Conservation (phyloP, 2,113 vertebrate genomes). For the Halcyon malimbica region DNA sequence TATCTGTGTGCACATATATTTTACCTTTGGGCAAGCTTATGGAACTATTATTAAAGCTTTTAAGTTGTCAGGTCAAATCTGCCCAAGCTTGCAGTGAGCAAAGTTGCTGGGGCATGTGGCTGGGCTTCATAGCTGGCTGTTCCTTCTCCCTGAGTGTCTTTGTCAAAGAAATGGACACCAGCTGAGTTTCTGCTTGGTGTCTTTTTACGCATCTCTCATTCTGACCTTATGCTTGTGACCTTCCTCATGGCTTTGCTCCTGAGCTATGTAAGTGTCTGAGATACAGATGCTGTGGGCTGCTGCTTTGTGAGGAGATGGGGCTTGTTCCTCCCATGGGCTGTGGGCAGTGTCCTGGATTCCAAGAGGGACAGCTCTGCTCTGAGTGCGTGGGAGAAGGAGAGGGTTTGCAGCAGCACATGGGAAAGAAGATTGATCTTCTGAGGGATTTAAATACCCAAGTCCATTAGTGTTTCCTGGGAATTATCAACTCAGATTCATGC, state of each 20-base stretch:
- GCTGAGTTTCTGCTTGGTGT: background rate
- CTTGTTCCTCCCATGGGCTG: fast-evolving
- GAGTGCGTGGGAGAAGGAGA: background rate
- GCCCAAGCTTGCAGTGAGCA: background rate
- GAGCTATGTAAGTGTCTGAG: background rate
- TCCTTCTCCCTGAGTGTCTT: background rate
- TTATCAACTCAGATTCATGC: background rate
- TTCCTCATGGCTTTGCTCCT: background rate
- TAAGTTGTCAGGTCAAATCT: background rate
- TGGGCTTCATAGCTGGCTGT: fast-evolving
- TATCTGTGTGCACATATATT: background rate
- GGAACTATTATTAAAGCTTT: background rate
- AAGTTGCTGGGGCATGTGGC: background rate
- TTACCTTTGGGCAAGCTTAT: background rate
- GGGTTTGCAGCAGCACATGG: background rate
- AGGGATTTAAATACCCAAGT: background rate
- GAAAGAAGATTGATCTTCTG: background rate
- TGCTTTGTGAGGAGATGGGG: background rate
- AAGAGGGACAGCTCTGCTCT: background rate
- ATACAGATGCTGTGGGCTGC: background rate
- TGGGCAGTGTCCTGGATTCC: fast-evolving
- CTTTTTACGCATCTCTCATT: background rate
- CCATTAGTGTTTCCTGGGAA: conserved; percentile 21
- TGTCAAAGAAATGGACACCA: background rate
- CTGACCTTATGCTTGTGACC: background rate